Evolutionary conservation across 1,140 invertebrate species (phyloP), one percentile per base, ranked within the genome.

Genomic region (Papilio helenus): DNA sequence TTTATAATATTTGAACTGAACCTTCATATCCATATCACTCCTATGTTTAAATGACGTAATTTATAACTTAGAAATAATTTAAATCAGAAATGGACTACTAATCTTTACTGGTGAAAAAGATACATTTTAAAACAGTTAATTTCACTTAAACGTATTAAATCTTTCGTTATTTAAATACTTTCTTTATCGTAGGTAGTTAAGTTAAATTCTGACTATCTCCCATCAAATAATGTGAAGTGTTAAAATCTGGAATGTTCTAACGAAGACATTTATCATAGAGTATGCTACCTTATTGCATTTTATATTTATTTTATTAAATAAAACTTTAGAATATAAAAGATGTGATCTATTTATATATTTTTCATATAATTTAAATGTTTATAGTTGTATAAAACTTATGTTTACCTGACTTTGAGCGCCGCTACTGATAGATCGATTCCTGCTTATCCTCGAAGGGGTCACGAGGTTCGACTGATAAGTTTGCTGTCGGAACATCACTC

Each of bases 391-490:
- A 5, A 23, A 80, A 79, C 34, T 83, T 39, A 39, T 39, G 34
- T 39, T 39, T 85, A 94, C 92, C 91, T 94, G 92, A 84, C 92
- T 94, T 9, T 88, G 82, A 20, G 76, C 80, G 68, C 87, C 89
- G 71, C 84, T 84, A 72, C 80, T 88, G 34, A 73, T 79, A 3
- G 87, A 84, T 71, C 93, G 82, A 42, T 92, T 90, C 80, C 90
- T 94, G 80, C 85, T 94, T 86, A 94, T 87, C 77, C 93, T 87
- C n/a, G 87, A 76, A 12, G 93, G 93, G 82, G 93, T 94, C 85
- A 94, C 89, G 44, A 94, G 88, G 85, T 88, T 91, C 39, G 93
- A 94, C 82, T 93, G 90, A 92, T 92, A 94, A 18, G 85, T 84
- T 85, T 92, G 90, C 87, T 90, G 84, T 79, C 71, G 79, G 42